Conservation (phyloP, 23 tunicate species). For the Styela plicata region DNA sequence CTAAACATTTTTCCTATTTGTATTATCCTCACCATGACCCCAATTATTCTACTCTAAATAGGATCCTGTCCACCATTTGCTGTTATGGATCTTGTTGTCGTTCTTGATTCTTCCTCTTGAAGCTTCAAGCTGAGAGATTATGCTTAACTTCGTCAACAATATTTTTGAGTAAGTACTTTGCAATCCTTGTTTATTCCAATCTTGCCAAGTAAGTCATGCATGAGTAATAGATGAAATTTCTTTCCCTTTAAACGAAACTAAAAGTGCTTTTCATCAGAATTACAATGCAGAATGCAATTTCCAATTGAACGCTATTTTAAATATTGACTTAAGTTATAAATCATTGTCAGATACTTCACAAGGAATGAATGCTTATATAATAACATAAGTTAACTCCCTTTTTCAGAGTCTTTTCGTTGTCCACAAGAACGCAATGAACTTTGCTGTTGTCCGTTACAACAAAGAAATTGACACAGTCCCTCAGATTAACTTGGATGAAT, state of each 20-base stretch:
- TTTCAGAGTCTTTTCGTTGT: slow-evolving; percentile 1
- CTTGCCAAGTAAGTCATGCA: too few species aligned
- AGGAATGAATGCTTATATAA: too few species aligned
- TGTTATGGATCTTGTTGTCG: slow-evolving; percentile 12
- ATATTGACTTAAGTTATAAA: too few species aligned
- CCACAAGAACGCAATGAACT: neutral
- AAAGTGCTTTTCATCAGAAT: too few species aligned
- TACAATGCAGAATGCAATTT: too few species aligned
- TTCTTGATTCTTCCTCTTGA: slow-evolving; percentile 33
- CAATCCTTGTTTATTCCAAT: too few species aligned
- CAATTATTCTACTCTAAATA: neutral
- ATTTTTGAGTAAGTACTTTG: slow-evolving; percentile 25
- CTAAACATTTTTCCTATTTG: slow-evolving; percentile 17
- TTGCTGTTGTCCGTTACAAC: slow-evolving; percentile 13
- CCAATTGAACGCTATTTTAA: too few species aligned
- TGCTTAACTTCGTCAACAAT: slow-evolving; percentile 11
- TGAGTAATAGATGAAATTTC: too few species aligned
- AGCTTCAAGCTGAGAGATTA: slow-evolving; percentile 1
- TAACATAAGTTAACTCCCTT: too few species aligned
- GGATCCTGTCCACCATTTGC: slow-evolving; percentile 33
- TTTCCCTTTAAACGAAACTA: too few species aligned
- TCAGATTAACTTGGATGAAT: neutral
- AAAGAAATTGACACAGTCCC: slow-evolving; percentile 5
- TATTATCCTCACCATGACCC: too few species aligned
- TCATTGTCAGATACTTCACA: too few species aligned